Evolutionary conservation across 2,888 invertebrate species (phyloP).

Genomic region (Cyclophora albipunctata): DNA sequence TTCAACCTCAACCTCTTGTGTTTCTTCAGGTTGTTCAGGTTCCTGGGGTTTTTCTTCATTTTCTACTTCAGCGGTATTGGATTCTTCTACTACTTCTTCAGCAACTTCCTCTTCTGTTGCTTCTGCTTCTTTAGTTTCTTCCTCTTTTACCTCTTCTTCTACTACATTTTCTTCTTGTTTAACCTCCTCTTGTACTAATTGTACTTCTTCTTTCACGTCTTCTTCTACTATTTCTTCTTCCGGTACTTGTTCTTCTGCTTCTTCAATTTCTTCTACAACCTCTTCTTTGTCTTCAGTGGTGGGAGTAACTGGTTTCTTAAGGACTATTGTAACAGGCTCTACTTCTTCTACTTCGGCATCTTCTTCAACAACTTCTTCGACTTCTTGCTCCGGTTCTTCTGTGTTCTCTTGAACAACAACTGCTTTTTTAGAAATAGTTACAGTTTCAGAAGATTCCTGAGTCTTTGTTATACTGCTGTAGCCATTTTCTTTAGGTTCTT

Average conservation of each 20-base stretch:
- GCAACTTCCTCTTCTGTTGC: conserved; percentile 8
- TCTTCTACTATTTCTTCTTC: conserved; percentile 1
- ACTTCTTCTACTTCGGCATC: conserved; percentile 30
- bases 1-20: conserved; percentile 27
- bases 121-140: conserved; percentile 4
- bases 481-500: conserved; percentile 35
- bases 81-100: conserved; percentile 7
- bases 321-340: conserved; percentile 27
- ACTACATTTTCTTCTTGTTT: conserved; percentile 5
- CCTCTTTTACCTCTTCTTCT: conserved; percentile 2
- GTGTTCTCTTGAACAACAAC: conserved; percentile 44
- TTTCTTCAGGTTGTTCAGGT: conserved; percentile 17
- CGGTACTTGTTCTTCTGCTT: conserved; percentile 11
- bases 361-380: conserved; percentile 32
- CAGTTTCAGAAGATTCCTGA: conserved; percentile 51
- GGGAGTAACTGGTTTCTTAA: conserved; percentile 23
- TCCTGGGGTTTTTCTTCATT: conserved; percentile 9
- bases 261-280: conserved; percentile 3
- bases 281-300: conserved; percentile 7
- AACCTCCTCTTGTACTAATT: conserved; percentile 4
- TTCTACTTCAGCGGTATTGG: conserved; percentile 10
- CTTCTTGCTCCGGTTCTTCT: conserved; percentile 35
- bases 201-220: conserved; percentile 8
- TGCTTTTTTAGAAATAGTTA: conserved; percentile 47
- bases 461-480: conserved; percentile 38